These are phyloP conservation scores for Steatornis caripensis DNA, from an alignment of 2,113 vertebrate species.

Conservation along the genomic window DNA sequence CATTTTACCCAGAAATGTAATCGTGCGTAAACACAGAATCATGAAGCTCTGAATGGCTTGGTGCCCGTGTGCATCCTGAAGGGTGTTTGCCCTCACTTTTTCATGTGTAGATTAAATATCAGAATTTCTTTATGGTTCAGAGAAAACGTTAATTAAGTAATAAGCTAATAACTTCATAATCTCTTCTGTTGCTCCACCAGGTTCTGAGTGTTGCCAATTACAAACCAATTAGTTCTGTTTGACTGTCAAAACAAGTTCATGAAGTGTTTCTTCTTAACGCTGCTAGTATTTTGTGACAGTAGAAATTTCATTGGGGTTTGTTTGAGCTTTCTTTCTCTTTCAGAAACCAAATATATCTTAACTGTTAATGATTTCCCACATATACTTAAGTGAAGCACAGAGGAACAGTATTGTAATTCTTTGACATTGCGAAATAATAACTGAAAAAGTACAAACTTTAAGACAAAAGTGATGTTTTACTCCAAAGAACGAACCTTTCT, in stretches of 20 bases:
- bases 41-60: neutral
- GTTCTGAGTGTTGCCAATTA: slow-evolving; percentile 53
- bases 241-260: slow-evolving; percentile 21
- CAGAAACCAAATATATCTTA: neutral
- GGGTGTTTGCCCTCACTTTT: neutral
- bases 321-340: neutral
- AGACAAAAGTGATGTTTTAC: neutral
- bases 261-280: neutral
- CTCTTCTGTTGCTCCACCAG: slow-evolving; percentile 42
- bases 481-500: neutral
- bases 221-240: slow-evolving; percentile 47
- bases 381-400: neutral
- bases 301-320: neutral
- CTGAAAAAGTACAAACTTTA: neutral
- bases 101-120: slow-evolving; percentile 19
- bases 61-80: neutral
- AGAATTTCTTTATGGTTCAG: slow-evolving; percentile 39
- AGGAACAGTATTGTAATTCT: neutral
- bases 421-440: neutral
- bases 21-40: neutral
- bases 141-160: slow-evolving; percentile 63
- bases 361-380: neutral
- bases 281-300: neutral
- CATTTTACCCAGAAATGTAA: neutral
- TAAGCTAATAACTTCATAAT: slow-evolving; percentile 45